Evolutionary conservation across 1,140 invertebrate species (phyloP).

Genomic region (Ostrea denselamellosa): DNA sequence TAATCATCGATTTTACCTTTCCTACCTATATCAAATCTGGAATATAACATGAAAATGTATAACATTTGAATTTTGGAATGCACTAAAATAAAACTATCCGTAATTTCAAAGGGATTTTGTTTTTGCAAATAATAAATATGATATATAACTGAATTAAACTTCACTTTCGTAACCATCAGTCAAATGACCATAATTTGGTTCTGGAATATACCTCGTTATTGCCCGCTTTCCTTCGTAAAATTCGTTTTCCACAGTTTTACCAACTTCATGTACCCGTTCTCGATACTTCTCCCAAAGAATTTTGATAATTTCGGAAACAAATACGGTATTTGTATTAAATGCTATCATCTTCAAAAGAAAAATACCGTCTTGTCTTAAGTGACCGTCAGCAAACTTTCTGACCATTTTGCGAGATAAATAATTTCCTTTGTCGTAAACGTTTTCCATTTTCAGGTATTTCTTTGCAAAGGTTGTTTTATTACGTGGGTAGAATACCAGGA

Average conservation of each 20-base stretch:
- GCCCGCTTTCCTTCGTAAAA: slow-evolving; percentile 15
- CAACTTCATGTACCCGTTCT: slow-evolving; percentile 42
- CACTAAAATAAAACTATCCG: not conserved
- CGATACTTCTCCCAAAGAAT: slow-evolving; percentile 44
- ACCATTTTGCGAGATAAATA: slow-evolving; percentile 39
- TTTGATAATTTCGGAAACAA: slow-evolving; percentile 40
- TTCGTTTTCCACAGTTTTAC: slow-evolving; percentile 1
- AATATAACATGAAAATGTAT: not conserved
- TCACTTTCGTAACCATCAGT: slow-evolving; percentile 27
- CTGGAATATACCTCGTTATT: not conserved
- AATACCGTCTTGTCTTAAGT: slow-evolving; percentile 48
- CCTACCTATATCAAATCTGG: not conserved
- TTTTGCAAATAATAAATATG: not conserved
- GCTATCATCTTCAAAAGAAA: slow-evolving; percentile 51
- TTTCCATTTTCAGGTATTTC: slow-evolving; percentile 53
- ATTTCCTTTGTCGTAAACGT: slow-evolving; percentile 47
- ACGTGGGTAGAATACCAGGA: slow-evolving; percentile 7
- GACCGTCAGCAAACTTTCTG: slow-evolving; percentile 40
- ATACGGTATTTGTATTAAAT: slow-evolving; percentile 40
- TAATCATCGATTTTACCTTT: not conserved
- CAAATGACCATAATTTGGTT: not conserved
- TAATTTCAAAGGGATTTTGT: not conserved
- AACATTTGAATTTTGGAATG: not conserved
- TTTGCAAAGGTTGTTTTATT: slow-evolving; percentile 47
- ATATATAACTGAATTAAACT: not conserved